Base-by-base conservation (phyloP, 2,113 vertebrate genomes). In the Beaufortia kweichowensis region DNA sequence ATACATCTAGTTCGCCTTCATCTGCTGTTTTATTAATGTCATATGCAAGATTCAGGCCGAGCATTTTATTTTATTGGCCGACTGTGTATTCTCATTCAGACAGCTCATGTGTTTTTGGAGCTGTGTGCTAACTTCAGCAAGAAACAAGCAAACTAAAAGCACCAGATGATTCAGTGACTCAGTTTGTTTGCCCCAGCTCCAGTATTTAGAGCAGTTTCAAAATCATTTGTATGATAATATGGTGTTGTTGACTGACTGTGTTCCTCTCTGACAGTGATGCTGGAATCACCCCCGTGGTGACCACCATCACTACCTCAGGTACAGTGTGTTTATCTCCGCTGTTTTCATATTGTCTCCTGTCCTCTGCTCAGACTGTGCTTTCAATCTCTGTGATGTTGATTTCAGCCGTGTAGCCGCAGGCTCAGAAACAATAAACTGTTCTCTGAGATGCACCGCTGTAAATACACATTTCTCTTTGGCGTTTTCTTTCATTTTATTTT, bases 261-360 rank as follows among this genome's bases (percentile, higher is more conserved):
- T 79, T 62, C 72, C 67, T 83, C 59, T 85, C 23, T 87, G 91
- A 33, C 90, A 99, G 97, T 79, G 97, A 98, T 70, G 94, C 97
- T 1, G 97, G 97, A 84, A 90, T 98, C 86, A 95, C 88, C 87
- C 96, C 96, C 80, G 89, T 93, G 0, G 85, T 95, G 79, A 94
- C 95, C 17, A 86, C 95, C 72, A 91, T 95, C 89, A 94, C 95
- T 0, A 94, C 94, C 79, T 95, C 96, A 92, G 96, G 97, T 98
- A 91, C 24, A 78, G 53, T 48, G 43, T 67, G 23, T 43, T 39
- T 57, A 65, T 66, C 43, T 29, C 65, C 19, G 57, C 67, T 69
- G 64, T 80, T 43, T 24, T 61, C 64, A 66, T 15, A 41, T 6
- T 31, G 26, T 43, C 60, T 73, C 71, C 81, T 46, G 62, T 26